Evolutionary conservation across 2,888 invertebrate genomes (phyloP).

Genomic region (Zygogramma bicolorata): DNA sequence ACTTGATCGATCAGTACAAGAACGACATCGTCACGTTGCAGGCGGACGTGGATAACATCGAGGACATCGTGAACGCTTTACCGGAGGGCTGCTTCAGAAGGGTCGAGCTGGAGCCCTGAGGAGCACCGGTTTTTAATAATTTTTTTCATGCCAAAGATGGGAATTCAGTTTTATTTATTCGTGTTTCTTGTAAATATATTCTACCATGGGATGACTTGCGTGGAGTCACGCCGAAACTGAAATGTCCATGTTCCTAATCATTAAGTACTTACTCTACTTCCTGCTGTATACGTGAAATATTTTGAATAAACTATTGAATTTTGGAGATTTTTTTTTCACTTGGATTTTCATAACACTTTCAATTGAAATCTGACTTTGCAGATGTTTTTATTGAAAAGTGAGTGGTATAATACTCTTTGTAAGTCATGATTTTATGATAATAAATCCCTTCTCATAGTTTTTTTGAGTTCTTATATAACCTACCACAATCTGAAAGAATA

Average conservation of each 20-base stretch:
- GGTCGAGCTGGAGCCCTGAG: slow-evolving; percentile 79
- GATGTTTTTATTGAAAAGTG: too few relatives aligned
- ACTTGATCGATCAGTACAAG: slow-evolving; percentile 84
- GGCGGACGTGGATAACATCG: slow-evolving; percentile 85
- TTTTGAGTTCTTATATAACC: too few relatives aligned
- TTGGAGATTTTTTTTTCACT: background rate
- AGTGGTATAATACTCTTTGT: too few relatives aligned
- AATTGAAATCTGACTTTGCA: too few relatives aligned
- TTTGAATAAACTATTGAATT: background rate
- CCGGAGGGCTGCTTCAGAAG: slow-evolving; percentile 86
- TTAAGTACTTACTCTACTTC: background rate
- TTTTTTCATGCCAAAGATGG: slow-evolving; percentile 44
- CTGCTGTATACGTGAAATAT: background rate
- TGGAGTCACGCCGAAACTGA: background rate
- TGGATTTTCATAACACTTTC: background rate
- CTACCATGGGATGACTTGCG: background rate
- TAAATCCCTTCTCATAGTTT: too few relatives aligned
- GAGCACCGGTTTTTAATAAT: slow-evolving; percentile 13
- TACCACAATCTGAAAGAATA: too few relatives aligned
- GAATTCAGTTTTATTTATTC: slow-evolving; percentile 25
- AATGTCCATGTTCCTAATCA: background rate
- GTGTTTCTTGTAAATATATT: background rate
- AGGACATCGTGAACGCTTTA: slow-evolving; percentile 82
- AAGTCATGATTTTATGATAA: too few relatives aligned
- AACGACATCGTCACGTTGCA: slow-evolving; percentile 80